Conservation (phyloP, 2,113 vertebrate species). For the Corythoichthys intestinalis region DNA sequence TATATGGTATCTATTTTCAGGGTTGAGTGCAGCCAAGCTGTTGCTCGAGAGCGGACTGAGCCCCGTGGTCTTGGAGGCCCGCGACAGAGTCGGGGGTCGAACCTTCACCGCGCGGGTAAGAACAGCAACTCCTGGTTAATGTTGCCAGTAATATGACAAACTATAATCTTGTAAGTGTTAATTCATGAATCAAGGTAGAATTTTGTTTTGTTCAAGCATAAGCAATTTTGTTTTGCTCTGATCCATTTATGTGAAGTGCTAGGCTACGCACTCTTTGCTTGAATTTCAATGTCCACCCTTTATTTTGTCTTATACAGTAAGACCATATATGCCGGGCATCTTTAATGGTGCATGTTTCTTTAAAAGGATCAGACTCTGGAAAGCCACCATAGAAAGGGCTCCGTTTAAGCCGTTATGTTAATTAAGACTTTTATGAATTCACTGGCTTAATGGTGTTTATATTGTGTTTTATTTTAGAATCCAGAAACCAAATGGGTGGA, state of each 20-base stretch:
- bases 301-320: too few relatives aligned
- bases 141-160: too few relatives aligned
- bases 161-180: too few relatives aligned
- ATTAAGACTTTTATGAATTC: not conserved
- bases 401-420: not conserved
- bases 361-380: not conserved
- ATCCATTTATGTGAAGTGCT: too few relatives aligned
- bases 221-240: too few relatives aligned
- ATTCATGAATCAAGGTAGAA: too few relatives aligned
- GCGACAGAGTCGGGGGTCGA: slow-evolving; percentile 89
- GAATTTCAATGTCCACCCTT: too few relatives aligned
- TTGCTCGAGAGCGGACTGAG: slow-evolving; percentile 82
- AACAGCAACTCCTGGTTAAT: not conserved
- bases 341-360: too few relatives aligned
- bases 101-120: slow-evolving; percentile 88
- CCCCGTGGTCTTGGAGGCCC: slow-evolving; percentile 88
- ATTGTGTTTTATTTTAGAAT: slow-evolving; percentile 73
- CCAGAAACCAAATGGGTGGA: slow-evolving; percentile 92
- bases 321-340: too few relatives aligned
- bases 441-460: not conserved
- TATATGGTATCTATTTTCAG: slow-evolving; percentile 58
- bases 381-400: not conserved
- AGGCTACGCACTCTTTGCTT: too few relatives aligned
- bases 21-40: slow-evolving; percentile 89
- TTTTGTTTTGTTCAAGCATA: too few relatives aligned